A percentile compares a stretch with the other conserved stretches of the same genome.
These are phyloP conservation scores for Muschampia plurimacula DNA, from an alignment of 2,888 invertebrate species.

Conservation along the genomic window DNA sequence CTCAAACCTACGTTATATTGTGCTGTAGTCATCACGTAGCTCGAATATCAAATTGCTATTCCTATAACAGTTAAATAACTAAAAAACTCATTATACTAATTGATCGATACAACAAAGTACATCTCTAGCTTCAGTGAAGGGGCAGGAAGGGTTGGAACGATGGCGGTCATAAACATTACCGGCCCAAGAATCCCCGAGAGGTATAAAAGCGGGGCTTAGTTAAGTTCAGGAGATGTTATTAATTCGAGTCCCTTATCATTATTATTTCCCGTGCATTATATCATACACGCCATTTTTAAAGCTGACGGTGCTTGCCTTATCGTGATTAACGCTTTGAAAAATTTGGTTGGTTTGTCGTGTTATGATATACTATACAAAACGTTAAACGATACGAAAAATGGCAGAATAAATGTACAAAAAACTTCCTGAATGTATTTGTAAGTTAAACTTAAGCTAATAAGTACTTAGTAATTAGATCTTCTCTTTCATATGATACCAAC, in stretches of 20 bases:
- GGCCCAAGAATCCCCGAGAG: slow-evolving; percentile 26
- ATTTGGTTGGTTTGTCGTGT: no score
- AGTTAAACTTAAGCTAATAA: no score
- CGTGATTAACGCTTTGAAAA: not conserved
- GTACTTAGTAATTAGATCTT: no score
- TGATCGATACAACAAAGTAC: slow-evolving; percentile 9
- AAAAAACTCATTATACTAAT: not conserved
- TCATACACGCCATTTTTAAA: slow-evolving; percentile 14
- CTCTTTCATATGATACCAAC: no score
- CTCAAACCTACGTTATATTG: no score
- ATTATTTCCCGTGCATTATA: slow-evolving; percentile 29
- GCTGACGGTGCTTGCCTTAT: not conserved
- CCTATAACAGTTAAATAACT: no score
- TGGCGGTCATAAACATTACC: slow-evolving; percentile 35
- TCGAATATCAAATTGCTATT: no score
- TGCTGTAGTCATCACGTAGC: no score
- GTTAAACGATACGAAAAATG: no score
- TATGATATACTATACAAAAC: no score
- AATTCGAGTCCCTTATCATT: slow-evolving; percentile 34
- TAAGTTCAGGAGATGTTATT: slow-evolving; percentile 32
- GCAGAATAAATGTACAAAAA: no score
- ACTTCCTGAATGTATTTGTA: no score
- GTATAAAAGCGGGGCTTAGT: slow-evolving; percentile 29
- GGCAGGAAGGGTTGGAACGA: slow-evolving; percentile 33
- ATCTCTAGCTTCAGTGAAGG: slow-evolving; percentile 20